A percentile compares a stretch with the other conserved stretches of the same genome.
Evolutionary conservation across 2,888 invertebrate genomes (phyloP).

Genomic region (Luperina testacea): DNA sequence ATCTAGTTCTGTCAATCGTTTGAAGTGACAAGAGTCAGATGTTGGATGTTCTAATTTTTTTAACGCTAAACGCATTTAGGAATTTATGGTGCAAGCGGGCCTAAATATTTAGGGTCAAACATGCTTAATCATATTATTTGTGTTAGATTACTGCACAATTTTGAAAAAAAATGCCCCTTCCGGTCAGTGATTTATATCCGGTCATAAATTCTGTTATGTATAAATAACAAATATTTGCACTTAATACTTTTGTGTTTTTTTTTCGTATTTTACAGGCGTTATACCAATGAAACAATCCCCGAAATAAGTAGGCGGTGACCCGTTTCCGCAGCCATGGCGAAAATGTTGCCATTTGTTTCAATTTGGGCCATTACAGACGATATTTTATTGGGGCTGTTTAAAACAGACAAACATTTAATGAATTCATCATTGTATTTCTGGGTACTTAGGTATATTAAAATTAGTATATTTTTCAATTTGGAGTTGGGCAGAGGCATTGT

Average conservation of each 20-base stretch:
- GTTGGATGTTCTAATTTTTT: neutral
- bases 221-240: neutral
- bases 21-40: neutral
- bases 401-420: neutral
- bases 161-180: neutral
- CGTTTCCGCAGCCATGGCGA: neutral
- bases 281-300: neutral
- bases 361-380: conserved; percentile 6
- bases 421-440: conserved; percentile 15
- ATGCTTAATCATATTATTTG: conserved; percentile 6
- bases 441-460: neutral
- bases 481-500: neutral
- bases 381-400: conserved; percentile 1
- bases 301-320: neutral
- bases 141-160: neutral
- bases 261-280: neutral
- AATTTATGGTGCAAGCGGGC: neutral
- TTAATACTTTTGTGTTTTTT: no score
- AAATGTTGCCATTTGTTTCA: conserved; percentile 9
- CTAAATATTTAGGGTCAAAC: conserved; percentile 14
- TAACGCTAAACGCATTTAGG: neutral
- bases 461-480: conserved; percentile 2
- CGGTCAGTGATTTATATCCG: no score
- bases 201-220: neutral
- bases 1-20: neutral